These are phyloP conservation scores for Sipunculus nudus DNA, from an alignment of 2,888 invertebrate species.

Conservation along the genomic window DNA sequence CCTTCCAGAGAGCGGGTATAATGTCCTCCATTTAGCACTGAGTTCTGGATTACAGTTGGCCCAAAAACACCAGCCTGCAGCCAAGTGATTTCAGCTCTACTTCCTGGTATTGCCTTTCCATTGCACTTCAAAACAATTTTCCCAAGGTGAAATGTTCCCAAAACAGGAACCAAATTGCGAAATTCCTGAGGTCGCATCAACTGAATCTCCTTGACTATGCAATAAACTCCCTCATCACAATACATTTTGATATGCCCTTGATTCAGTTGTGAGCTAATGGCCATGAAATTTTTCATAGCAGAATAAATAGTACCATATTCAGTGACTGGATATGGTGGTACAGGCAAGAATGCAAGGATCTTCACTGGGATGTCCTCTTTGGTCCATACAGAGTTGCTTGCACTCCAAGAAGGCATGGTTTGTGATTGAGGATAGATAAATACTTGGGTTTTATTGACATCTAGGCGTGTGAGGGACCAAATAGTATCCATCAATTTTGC, in stretches of 20 bases:
- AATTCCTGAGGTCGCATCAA: slow-evolving; percentile 7
- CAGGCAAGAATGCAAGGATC: slow-evolving; percentile 12
- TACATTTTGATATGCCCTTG: slow-evolving; percentile 8
- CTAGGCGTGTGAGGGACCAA: slow-evolving; percentile 10
- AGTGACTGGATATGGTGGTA: slow-evolving; percentile 7
- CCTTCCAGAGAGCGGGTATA: slow-evolving; percentile 10
- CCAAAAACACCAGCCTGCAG: slow-evolving; percentile 7
- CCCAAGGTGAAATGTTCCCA: slow-evolving; percentile 8
- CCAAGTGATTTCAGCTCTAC: slow-evolving; percentile 8
- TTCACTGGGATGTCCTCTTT: slow-evolving; percentile 8
- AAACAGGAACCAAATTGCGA: not conserved
- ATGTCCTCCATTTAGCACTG: slow-evolving; percentile 5
- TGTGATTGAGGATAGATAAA: slow-evolving; percentile 3
- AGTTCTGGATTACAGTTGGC: slow-evolving; percentile 4
- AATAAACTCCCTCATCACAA: slow-evolving; percentile 13
- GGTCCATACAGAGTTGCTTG: slow-evolving; percentile 16
- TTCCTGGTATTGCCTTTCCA: not conserved
- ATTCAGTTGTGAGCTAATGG: slow-evolving; percentile 4
- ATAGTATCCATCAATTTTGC: slow-evolving; percentile 5
- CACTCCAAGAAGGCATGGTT: slow-evolving; percentile 12
- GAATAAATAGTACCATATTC: slow-evolving; percentile 1
- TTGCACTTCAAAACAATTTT: slow-evolving; percentile 12
- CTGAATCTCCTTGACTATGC: slow-evolving; percentile 1
- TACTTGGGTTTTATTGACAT: not conserved
- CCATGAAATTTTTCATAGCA: slow-evolving; percentile 11